Evolutionary conservation across 2,888 invertebrate species (phyloP), one percentile per base, ranked within the genome.

Genomic region (Drosophila limbata): DNA sequence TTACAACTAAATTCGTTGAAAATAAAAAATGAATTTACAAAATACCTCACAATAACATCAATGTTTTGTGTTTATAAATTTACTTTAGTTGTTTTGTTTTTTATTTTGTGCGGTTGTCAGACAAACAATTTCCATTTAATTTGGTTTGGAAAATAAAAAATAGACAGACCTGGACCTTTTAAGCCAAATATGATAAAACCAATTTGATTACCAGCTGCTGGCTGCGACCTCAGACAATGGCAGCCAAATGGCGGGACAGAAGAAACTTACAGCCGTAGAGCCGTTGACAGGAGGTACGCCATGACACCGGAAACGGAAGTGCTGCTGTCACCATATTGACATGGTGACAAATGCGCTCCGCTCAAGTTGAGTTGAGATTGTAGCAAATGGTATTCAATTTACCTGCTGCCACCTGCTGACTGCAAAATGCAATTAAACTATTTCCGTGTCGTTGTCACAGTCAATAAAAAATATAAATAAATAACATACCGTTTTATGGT

Each of bases 271-370:
- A 62, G 73, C 55, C 35, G 47, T 25, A 40, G 19, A 56, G 13
- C 40, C 51, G 67, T 63, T 76, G 72, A 65, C 76, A 65, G 78
- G 17, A 48, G 52, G 45, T 57, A 57, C 28, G 63, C 61, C 61
- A 69, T 76, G 78, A 73, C 67, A 78, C 75, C 89, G 89, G 89
- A 87, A 86, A 69, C 88, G 85, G 85, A 86, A 80, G 83, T 87
- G 78, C 78, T 64, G 81, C 71, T 89, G 85, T 87, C 85, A 89
- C 75, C 80, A 80, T 82, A 85, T 84, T 87, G 89, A 89, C 85
- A 82, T 80, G 81, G 69, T 79, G 84, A 84, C 84, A 84, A 84
- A 84, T 84, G 76, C 70, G 42, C 62, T 67, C 75, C 83, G 77
- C 65, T 75, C 71, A 79, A 79, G 77, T 74, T 82, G 83, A 79